A percentile compares a stretch with the other conserved stretches of the same genome.
Evolutionary conservation across 2,888 invertebrate species (phyloP).

Genomic region (Pachydiplax longipennis): DNA sequence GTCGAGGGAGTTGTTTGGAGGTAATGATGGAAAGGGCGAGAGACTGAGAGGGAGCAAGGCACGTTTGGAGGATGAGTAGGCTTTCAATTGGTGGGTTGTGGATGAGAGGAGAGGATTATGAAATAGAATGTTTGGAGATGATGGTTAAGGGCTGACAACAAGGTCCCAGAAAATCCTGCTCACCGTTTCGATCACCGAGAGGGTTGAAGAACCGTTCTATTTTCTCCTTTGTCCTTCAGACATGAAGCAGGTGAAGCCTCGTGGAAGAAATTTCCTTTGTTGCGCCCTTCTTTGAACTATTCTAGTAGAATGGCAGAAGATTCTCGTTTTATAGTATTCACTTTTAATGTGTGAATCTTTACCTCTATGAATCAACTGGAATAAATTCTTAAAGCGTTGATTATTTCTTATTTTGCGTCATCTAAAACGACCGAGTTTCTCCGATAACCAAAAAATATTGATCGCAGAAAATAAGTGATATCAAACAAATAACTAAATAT

Average conservation of each 20-base stretch:
- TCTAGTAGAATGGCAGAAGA: no score
- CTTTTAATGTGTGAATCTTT: no score
- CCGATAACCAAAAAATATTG: no score
- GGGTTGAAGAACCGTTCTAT: neutral
- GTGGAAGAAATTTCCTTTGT: neutral
- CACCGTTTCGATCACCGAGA: neutral
- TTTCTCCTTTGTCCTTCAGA: neutral
- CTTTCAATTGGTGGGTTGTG: neutral
- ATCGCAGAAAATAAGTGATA: no score
- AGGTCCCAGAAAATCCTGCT: neutral
- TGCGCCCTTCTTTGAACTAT: no score
- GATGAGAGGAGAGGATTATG: neutral
- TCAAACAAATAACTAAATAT: no score
- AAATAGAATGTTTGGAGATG: neutral
- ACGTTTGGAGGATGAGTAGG: neutral
- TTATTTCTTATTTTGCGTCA: no score
- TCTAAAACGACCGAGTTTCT: no score
- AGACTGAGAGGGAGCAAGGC: neutral
- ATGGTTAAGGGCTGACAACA: constrained; percentile 4
- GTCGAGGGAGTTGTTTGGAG: constrained; percentile 12
- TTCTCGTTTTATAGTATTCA: no score
- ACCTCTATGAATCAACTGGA: no score
- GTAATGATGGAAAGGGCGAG: neutral
- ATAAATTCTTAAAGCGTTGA: no score
- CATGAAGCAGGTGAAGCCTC: constrained; percentile 1